phyloP scores from a whole-genome alignment of 2,797 vertebrate genomes.

The Typhlichthys subterraneus region DNA sequence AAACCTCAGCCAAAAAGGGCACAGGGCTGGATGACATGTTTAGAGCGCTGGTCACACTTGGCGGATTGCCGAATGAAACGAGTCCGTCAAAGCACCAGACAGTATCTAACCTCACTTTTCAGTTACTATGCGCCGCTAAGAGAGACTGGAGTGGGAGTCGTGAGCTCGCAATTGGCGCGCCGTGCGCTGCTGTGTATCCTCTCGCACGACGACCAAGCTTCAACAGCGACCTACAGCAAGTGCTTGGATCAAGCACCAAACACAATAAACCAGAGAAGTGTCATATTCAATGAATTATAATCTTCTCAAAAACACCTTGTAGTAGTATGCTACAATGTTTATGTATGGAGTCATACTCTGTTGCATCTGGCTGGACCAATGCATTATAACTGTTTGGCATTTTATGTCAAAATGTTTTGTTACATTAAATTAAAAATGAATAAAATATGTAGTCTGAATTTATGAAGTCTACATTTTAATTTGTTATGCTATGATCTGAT shows the following conservation, averaged over 20 bases:
- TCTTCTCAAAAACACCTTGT: conserved; percentile 70
- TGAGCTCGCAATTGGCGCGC: conserved; percentile 32
- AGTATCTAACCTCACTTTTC: conserved; percentile 70
- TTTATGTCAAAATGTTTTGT: conserved; percentile 27
- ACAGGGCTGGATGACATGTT: conserved; percentile 69
- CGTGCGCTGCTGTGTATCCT: conserved; percentile 73
- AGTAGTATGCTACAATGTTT: conserved; percentile 75
- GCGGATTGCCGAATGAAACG: conserved; percentile 73
- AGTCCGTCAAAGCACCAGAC: conserved; percentile 67
- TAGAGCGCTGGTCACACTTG: conserved; percentile 57
- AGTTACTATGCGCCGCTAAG: conserved; percentile 54
- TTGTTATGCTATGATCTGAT: not conserved
- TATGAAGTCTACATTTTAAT: not conserved
- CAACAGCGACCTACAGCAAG: conserved; percentile 72
- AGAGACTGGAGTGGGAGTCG: conserved; percentile 50
- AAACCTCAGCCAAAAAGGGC: conserved; percentile 74
- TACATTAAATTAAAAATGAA: conserved; percentile 30
- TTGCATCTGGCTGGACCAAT: conserved; percentile 76
- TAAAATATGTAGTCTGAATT: conserved; percentile 15
- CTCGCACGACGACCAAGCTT: conserved; percentile 76
- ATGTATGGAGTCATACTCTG: conserved; percentile 80
- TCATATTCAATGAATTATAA: conserved; percentile 79
- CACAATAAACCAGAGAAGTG: conserved; percentile 76
- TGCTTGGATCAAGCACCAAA: conserved; percentile 74
- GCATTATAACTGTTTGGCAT: conserved; percentile 27